Evolutionary conservation across 2,113 vertebrate species (phyloP).

Genomic region (Campylomormyrus tamandua): DNA sequence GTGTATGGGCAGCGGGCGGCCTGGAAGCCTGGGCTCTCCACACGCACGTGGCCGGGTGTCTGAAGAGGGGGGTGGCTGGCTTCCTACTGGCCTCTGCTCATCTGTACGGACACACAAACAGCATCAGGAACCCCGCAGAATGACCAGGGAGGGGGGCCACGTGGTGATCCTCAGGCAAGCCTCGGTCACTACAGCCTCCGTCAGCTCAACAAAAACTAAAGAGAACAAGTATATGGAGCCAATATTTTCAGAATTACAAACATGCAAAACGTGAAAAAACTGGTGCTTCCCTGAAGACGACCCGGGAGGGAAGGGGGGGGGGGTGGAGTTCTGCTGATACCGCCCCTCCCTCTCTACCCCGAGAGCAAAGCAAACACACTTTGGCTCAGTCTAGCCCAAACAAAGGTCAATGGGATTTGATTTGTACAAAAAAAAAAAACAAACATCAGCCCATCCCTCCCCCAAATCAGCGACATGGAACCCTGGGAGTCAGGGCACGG

Average conservation of each 20-base stretch:
- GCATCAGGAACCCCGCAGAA: background rate
- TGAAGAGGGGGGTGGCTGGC: background rate
- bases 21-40: background rate
- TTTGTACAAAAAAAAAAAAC: conserved; percentile 49
- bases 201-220: background rate
- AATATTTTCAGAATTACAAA: background rate
- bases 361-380: conserved; percentile 30
- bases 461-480: conserved; percentile 49
- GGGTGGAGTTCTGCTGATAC: background rate
- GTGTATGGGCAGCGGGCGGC: background rate
- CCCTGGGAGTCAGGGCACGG: conserved; percentile 32
- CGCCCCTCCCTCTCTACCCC: background rate
- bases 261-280: background rate
- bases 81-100: background rate
- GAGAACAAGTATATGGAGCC: background rate
- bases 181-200: background rate
- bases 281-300: background rate
- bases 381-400: conserved; percentile 57
- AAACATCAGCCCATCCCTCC: conserved; percentile 60
- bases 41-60: background rate
- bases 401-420: conserved; percentile 63
- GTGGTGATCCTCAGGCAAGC: background rate
- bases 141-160: background rate
- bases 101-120: conserved; percentile 11
- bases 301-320: background rate